phyloP scores from a whole-genome alignment of 2,113 vertebrate species.

The Coracopsis vasa region DNA sequence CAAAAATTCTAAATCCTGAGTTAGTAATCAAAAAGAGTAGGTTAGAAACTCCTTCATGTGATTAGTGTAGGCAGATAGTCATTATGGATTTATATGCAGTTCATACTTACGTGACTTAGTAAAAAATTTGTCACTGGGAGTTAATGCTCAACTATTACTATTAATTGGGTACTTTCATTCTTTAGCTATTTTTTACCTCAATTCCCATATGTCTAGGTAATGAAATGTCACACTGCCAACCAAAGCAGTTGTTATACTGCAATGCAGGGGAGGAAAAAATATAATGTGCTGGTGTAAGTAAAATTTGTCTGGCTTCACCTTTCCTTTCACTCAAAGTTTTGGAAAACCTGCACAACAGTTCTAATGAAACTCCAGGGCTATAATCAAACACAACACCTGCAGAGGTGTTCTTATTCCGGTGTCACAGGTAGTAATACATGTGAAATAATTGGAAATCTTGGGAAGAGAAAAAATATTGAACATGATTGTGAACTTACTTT shows the following conservation, averaged over 20 bases:
- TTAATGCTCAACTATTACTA: not conserved
- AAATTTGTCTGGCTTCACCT: slow-evolving; percentile 2
- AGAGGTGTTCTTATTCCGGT: not conserved
- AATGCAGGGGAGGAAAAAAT: slow-evolving; percentile 40
- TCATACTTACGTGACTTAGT: not conserved
- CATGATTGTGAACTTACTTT: not conserved
- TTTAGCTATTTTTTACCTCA: not conserved
- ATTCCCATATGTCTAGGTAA: slow-evolving; percentile 24
- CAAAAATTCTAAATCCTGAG: not conserved
- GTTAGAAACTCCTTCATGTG: not conserved
- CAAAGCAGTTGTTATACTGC: slow-evolving; percentile 43
- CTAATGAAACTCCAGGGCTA: not conserved
- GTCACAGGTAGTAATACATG: not conserved
- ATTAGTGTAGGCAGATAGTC: not conserved
- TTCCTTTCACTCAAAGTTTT: not conserved
- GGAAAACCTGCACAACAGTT: not conserved
- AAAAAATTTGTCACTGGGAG: not conserved
- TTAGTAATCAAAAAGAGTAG: not conserved
- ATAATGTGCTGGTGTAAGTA: slow-evolving; percentile 18
- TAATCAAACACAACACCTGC: not conserved
- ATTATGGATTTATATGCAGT: not conserved
- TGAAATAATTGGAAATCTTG: not conserved
- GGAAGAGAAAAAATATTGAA: not conserved
- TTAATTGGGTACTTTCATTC: slow-evolving; percentile 2
- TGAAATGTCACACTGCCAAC: slow-evolving; percentile 44